phyloP scores from a whole-genome alignment of 2,113 vertebrate species.

The Cricetomys ansorgei region DNA sequence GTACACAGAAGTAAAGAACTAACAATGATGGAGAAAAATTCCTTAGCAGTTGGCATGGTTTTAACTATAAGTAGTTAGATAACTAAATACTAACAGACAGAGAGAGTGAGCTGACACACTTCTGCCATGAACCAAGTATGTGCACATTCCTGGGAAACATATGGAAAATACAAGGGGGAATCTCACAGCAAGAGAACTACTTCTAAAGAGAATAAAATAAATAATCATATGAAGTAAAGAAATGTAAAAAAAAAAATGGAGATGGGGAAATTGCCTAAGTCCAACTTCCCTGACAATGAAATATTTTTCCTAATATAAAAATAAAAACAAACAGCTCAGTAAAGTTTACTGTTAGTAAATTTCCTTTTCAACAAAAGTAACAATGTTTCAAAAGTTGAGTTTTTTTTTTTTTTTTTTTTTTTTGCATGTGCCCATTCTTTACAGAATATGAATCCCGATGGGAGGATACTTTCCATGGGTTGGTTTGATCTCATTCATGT shows the following conservation, averaged over 20 bases:
- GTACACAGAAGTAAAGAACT: constrained; percentile 31
- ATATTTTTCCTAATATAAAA: constrained; percentile 9
- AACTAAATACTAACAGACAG: constrained; percentile 71
- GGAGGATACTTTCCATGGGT: constrained; percentile 29
- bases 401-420: not conserved
- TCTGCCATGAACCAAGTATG: constrained; percentile 46
- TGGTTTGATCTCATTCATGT: constrained; percentile 6
- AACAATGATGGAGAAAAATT: constrained; percentile 51
- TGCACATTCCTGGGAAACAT: constrained; percentile 11
- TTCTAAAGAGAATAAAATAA: constrained; percentile 21
- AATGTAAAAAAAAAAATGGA: not conserved
- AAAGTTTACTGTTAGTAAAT: not conserved
- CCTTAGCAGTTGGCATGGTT: constrained; percentile 53
- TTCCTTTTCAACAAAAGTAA: constrained; percentile 24
- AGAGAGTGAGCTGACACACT: constrained; percentile 47
- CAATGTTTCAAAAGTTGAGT: not conserved
- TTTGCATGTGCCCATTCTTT: not conserved
- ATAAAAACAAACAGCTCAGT: not conserved
- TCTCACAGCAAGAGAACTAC: not conserved
- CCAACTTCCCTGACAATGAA: constrained; percentile 30
- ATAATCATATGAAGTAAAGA: not conserved
- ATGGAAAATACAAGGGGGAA: not conserved
- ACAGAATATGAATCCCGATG: not conserved
- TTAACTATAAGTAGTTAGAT: constrained; percentile 67
- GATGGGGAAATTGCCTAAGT: not conserved